Conservation (phyloP, 2,113 vertebrate species). For the Piaya cayana region DNA sequence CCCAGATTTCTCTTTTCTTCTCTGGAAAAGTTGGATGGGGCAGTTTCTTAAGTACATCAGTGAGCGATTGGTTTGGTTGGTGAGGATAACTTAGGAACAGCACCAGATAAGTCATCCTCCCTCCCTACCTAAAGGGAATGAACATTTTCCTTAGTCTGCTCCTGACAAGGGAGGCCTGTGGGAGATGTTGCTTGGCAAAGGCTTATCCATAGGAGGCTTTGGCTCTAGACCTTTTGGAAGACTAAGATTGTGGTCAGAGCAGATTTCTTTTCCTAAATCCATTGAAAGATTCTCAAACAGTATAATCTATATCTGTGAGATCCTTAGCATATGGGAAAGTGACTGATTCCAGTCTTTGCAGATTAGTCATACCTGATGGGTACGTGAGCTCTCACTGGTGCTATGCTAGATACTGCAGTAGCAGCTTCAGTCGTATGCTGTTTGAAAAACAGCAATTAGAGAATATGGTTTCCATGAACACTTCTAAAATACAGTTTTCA, state of each 20-base stretch:
- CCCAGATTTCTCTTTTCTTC: neutral
- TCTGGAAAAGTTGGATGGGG: neutral
- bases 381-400: neutral
- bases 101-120: neutral
- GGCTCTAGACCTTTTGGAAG: neutral
- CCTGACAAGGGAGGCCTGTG: neutral
- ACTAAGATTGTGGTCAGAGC: neutral
- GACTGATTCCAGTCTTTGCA: neutral
- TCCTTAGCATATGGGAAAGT: neutral
- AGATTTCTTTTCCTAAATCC: neutral
- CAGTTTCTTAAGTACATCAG: neutral
- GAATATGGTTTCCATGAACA: neutral
- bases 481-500: neutral
- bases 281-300: neutral
- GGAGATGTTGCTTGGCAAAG: rapidly evolving
- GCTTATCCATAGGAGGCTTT: neutral
- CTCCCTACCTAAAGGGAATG: neutral
- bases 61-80: neutral
- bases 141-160: neutral
- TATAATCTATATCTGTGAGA: neutral
- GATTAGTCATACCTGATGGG: neutral
- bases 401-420: neutral
- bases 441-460: neutral
- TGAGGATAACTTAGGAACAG: neutral
- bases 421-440: neutral